These are phyloP conservation scores for Eudemis profundana DNA, from an alignment of 2,888 invertebrate genomes.

Conservation along the genomic window DNA sequence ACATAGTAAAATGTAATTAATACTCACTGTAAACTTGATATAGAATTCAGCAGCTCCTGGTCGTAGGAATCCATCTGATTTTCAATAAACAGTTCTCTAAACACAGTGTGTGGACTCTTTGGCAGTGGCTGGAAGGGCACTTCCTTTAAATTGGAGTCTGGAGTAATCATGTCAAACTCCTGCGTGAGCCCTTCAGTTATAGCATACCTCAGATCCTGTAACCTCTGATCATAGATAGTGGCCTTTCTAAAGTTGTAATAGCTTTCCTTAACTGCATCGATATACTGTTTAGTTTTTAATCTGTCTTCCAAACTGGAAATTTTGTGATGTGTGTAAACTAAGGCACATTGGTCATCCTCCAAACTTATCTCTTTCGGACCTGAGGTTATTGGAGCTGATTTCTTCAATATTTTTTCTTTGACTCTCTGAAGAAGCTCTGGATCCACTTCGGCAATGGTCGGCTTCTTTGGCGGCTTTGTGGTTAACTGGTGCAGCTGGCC, in stretches of 20 bases:
- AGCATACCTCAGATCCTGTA: slow-evolving; percentile 78
- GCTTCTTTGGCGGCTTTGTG: slow-evolving; percentile 58
- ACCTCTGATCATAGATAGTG: slow-evolving; percentile 76
- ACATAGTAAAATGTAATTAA: slow-evolving; percentile 13
- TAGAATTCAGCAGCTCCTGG: slow-evolving; percentile 73
- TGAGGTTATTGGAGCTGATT: slow-evolving; percentile 50
- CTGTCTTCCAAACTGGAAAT: slow-evolving; percentile 66
- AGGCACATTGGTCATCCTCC: slow-evolving; percentile 78
- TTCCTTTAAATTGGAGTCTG: slow-evolving; percentile 49
- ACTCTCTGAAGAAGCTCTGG: slow-evolving; percentile 73
- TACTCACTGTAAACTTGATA: slow-evolving; percentile 77
- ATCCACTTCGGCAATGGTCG: slow-evolving; percentile 68
- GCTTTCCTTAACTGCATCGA: slow-evolving; percentile 77
- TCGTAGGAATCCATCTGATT: slow-evolving; percentile 76
- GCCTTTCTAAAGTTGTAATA: slow-evolving; percentile 81
- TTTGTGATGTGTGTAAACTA: slow-evolving; percentile 72
- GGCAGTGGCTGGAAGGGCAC: slow-evolving; percentile 51
- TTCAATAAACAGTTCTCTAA: slow-evolving; percentile 74
- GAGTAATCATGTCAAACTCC: slow-evolving; percentile 64
- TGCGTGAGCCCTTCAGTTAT: slow-evolving; percentile 80
- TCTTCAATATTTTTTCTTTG: slow-evolving; percentile 74
- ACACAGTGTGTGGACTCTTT: slow-evolving; percentile 78
- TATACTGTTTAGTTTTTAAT: slow-evolving; percentile 69
- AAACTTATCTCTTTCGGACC: slow-evolving; percentile 56
- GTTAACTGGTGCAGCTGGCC: slow-evolving; percentile 86